Conservation (phyloP, 2,113 vertebrate genomes). For the Rostratula benghalensis region DNA sequence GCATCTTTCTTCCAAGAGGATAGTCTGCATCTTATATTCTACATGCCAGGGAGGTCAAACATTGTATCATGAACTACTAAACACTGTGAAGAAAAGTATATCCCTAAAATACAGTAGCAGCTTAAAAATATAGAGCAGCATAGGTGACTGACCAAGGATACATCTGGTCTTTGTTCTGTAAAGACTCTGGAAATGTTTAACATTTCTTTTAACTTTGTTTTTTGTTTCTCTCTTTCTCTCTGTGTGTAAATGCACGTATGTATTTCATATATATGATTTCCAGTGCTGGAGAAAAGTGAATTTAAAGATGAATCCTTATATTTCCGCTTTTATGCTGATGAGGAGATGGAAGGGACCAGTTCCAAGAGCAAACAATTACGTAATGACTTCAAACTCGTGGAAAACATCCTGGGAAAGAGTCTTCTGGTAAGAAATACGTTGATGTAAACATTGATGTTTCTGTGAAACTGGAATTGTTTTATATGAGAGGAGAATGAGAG, state of each 20-base stretch:
- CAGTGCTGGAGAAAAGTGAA: slow-evolving; percentile 97
- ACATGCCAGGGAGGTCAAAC: background rate
- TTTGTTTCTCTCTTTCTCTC: background rate
- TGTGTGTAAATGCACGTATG: background rate
- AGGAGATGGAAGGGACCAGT: slow-evolving; percentile 94
- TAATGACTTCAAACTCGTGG: slow-evolving; percentile 94
- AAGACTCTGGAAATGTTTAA: background rate
- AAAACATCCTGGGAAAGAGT: slow-evolving; percentile 93
- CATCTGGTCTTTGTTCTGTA: background rate
- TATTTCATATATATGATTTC: background rate
- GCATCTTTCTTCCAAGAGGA: background rate
- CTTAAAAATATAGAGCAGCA: background rate
- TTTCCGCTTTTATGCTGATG: slow-evolving; percentile 97
- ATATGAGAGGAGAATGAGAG: background rate
- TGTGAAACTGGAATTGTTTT: background rate
- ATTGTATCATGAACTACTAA: background rate
- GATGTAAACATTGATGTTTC: background rate
- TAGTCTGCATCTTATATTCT: background rate
- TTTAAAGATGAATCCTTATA: slow-evolving; percentile 98
- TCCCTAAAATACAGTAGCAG: background rate
- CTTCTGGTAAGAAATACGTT: slow-evolving; percentile 84
- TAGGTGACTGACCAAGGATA: background rate
- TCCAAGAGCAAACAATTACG: slow-evolving; percentile 91
- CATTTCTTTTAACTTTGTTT: background rate
- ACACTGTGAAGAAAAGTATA: background rate